Percentiles rank a stretch among this genome's conserved stretches.
Conservation (phyloP, 2,113 vertebrate species). For the Ammodytes marinus region DNA sequence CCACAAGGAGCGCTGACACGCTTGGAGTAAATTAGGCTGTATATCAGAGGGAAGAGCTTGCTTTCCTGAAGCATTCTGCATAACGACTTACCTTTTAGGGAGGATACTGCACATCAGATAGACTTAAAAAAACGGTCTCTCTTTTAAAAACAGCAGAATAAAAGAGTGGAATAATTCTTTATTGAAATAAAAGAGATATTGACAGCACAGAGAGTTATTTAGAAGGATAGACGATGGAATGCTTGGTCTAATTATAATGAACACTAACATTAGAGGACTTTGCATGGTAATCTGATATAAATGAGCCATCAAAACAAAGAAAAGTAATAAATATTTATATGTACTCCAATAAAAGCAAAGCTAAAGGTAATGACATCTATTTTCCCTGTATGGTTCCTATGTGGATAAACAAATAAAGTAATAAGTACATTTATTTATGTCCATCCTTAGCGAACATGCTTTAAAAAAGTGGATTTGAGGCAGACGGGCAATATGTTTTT, state of each 20-base stretch:
- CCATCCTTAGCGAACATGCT: not conserved
- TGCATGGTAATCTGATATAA: not conserved
- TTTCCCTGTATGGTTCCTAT: not conserved
- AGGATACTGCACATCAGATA: slow-evolving; percentile 8
- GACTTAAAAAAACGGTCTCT: not conserved
- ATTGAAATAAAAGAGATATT: not conserved
- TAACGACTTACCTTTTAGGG: slow-evolving; percentile 23
- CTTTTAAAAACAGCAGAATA: not conserved
- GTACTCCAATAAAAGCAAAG: not conserved
- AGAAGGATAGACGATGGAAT: slow-evolving; percentile 5
- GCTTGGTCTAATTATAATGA: slow-evolving; percentile 10
- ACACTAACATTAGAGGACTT: not conserved
- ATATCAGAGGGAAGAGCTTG: slow-evolving; percentile 38
- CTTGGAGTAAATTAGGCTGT: slow-evolving; percentile 61
- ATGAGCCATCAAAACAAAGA: not conserved
- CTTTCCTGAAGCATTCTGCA: slow-evolving; percentile 33
- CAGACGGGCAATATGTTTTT: not conserved
- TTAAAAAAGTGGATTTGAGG: not conserved
- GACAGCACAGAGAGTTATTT: not conserved
- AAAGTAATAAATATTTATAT: not conserved
- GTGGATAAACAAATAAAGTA: not conserved
- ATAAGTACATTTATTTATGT: not conserved
- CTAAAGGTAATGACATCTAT: not conserved
- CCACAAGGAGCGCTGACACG: slow-evolving; percentile 28
- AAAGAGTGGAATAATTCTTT: not conserved